Evolutionary conservation across 2,888 invertebrate genomes (phyloP).

Genomic region (Microplitis deprimator): DNA sequence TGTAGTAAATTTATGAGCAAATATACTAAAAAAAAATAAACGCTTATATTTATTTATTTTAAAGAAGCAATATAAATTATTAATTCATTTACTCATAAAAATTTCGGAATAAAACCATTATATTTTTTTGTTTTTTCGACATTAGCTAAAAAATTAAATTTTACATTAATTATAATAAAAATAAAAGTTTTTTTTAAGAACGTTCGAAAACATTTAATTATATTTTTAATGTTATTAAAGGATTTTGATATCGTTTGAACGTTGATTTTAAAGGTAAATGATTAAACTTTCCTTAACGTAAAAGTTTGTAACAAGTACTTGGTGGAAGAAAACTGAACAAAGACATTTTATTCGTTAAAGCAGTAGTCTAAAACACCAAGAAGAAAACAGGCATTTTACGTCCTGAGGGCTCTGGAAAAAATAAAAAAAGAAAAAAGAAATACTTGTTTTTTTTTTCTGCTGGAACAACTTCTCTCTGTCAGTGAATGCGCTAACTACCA

Average conservation of each 20-base stretch:
- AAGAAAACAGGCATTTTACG: constrained; percentile 12
- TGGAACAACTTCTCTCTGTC: constrained; percentile 24
- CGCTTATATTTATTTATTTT: not conserved
- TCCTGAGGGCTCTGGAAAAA: constrained; percentile 1
- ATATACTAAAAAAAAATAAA: not conserved
- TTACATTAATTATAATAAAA: not conserved
- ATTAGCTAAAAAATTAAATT: not conserved
- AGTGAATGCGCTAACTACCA: constrained; percentile 33
- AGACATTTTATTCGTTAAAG: constrained; percentile 19
- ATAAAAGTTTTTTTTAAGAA: too few species aligned
- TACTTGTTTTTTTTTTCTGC: constrained; percentile 23
- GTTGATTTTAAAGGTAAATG: constrained; percentile 4
- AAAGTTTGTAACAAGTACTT: constrained; percentile 29
- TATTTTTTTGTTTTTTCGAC: not conserved
- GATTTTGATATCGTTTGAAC: constrained; percentile 12
- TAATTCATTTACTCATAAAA: not conserved
- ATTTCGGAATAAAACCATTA: not conserved
- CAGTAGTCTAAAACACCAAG: constrained; percentile 7
- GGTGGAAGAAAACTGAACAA: constrained; percentile 10
- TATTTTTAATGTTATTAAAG: not conserved
- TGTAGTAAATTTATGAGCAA: not conserved
- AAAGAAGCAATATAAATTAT: not conserved
- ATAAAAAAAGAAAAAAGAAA: not conserved
- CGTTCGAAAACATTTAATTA: not conserved
- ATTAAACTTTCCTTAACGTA: constrained; percentile 2